A percentile compares a stretch with the other conserved stretches of the same genome.
Evolutionary conservation across 2,888 invertebrate species (phyloP).

Genomic region (Lepetodrilus schrolli): DNA sequence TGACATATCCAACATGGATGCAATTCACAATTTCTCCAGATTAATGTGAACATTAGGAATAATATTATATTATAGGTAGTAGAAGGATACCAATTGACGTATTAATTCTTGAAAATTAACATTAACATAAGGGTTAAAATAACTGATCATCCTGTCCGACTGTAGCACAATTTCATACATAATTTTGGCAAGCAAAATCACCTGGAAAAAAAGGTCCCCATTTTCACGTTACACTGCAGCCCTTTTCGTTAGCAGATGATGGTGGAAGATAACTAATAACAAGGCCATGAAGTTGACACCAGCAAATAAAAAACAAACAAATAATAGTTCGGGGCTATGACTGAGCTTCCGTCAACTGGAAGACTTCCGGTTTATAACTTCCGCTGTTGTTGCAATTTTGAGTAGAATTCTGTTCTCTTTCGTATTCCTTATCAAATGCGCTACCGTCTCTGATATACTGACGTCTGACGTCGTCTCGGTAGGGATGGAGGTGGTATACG

Average conservation of each 20-base stretch:
- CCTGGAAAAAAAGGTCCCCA: background rate
- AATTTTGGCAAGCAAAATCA: background rate
- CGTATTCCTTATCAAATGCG: constrained; percentile 61
- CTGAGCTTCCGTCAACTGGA: constrained; percentile 65
- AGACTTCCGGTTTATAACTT: constrained; percentile 64
- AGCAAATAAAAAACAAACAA: background rate
- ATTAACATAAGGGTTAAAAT: background rate
- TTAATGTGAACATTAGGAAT: background rate
- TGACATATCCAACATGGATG: too few relatives aligned
- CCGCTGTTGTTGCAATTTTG: constrained; percentile 7
- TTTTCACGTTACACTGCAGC: background rate
- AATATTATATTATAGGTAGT: background rate
- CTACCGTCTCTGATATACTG: constrained; percentile 63
- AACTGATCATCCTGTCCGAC: too few relatives aligned
- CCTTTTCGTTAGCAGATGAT: background rate
- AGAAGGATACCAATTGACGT: too few relatives aligned
- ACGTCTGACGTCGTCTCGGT: constrained; percentile 60
- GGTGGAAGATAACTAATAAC: background rate
- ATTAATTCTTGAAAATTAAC: too few relatives aligned
- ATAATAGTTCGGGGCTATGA: constrained; percentile 14
- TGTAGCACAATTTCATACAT: background rate
- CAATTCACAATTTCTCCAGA: too few relatives aligned
- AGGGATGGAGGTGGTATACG: constrained; percentile 69
- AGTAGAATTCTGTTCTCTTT: constrained; percentile 1
- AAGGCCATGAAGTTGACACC: background rate